phyloP scores from a whole-genome alignment of 2,113 vertebrate species.

The Callocephalon fimbriatum region DNA sequence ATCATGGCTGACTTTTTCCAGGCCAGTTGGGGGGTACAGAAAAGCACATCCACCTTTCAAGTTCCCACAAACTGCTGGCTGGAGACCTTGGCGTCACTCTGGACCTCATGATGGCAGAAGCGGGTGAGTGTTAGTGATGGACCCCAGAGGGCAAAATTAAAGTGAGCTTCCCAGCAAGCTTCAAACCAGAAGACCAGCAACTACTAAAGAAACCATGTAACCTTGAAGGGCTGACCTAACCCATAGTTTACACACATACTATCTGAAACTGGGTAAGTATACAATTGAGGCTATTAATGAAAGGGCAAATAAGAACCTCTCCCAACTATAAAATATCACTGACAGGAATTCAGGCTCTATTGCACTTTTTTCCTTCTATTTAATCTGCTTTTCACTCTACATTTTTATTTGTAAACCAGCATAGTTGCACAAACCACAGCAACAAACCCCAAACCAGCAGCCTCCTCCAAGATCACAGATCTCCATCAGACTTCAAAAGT shows the following conservation, averaged over 20 bases:
- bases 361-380: not conserved
- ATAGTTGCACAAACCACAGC: not conserved
- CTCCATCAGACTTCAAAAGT: not conserved
- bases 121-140: too few species aligned
- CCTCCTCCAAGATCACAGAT: not conserved
- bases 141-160: not conserved
- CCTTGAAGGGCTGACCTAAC: not conserved
- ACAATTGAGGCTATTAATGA: not conserved
- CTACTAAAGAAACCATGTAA: not conserved
- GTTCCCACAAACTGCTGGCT: too few species aligned
- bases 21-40: not conserved
- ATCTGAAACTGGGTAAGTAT: not conserved
- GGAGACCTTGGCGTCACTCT: not conserved
- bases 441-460: not conserved
- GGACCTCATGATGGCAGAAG: not conserved
- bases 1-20: not conserved
- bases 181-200: not conserved
- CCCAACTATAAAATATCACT: not conserved
- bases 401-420: not conserved
- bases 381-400: not conserved
- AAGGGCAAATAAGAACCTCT: not conserved
- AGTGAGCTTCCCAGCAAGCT: not conserved
- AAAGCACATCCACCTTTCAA: not conserved
- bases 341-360: not conserved
- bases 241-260: rapidly evolving